phyloP scores from a whole-genome alignment of 2,113 vertebrate species.

The Mus pahari region DNA sequence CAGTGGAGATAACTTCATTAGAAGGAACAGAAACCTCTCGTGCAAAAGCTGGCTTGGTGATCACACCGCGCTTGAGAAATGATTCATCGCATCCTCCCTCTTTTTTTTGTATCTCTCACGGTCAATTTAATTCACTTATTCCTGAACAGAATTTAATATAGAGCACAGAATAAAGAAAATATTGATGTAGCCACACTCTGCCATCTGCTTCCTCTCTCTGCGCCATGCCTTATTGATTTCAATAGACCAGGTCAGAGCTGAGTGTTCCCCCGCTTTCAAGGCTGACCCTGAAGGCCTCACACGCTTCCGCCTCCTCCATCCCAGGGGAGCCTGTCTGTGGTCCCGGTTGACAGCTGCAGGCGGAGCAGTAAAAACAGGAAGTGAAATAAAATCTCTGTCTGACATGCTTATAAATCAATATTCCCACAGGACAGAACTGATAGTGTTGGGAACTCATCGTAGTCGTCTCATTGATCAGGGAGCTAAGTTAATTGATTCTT shows the following conservation, averaged over 20 bases:
- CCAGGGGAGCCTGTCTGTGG: background rate
- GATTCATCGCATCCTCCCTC: background rate
- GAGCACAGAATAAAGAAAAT: slow-evolving; percentile 69
- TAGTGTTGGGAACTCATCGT: background rate
- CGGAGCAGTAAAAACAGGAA: slow-evolving; percentile 68
- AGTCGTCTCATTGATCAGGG: slow-evolving; percentile 63
- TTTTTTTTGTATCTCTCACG: slow-evolving; percentile 8
- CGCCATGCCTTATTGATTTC: slow-evolving; percentile 66
- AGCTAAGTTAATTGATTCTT: slow-evolving; percentile 44
- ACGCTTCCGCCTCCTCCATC: background rate
- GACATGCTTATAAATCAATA: slow-evolving; percentile 68
- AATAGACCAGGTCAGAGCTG: slow-evolving; percentile 68
- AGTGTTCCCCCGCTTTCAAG: slow-evolving; percentile 76
- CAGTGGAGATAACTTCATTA: slow-evolving; percentile 30
- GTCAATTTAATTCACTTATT: slow-evolving; percentile 59
- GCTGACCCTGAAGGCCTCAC: slow-evolving; percentile 49
- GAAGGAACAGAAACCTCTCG: slow-evolving; percentile 9
- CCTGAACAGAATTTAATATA: slow-evolving; percentile 63
- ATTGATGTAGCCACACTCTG: slow-evolving; percentile 41
- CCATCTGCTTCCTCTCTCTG: slow-evolving; percentile 64
- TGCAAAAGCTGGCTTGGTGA: slow-evolving; percentile 3
- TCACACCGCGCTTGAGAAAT: slow-evolving; percentile 40
- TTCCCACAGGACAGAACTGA: background rate
- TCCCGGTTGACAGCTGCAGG: slow-evolving; percentile 54
- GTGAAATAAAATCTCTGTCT: slow-evolving; percentile 66